A percentile compares a stretch with the other conserved stretches of the same genome.
These are phyloP conservation scores for Sarotherodon lohbergeri DNA, from an alignment of 2,113 vertebrate species.

Conservation along the genomic window DNA sequence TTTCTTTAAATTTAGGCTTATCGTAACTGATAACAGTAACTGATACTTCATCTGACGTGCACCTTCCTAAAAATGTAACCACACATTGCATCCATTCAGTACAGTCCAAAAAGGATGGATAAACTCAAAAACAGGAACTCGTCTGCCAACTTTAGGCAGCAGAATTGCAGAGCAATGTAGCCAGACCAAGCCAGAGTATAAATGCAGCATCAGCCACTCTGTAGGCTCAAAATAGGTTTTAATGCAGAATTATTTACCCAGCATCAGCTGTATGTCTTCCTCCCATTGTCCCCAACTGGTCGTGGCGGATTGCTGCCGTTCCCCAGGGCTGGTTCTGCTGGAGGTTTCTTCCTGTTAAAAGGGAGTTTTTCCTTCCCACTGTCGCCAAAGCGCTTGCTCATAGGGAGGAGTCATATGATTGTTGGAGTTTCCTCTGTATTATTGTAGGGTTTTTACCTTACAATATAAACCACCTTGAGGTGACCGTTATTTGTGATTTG, in stretches of 20 bases:
- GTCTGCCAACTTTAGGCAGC: neutral
- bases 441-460: neutral
- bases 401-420: neutral
- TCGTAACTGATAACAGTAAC: fast-evolving
- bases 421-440: neutral
- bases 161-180: fast-evolving
- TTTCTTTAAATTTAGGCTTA: neutral
- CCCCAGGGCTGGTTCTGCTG: neutral
- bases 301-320: fast-evolving
- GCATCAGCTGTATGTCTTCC: fast-evolving
- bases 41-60: fast-evolving
- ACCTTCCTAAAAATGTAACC: neutral
- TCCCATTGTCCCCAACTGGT: neutral
- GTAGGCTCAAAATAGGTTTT: neutral
- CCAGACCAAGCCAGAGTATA: neutral
- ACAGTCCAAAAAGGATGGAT: fast-evolving
- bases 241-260: neutral
- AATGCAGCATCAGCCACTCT: neutral
- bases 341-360: neutral
- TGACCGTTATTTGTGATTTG: neutral
- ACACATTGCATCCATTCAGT: neutral
- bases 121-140: neutral
- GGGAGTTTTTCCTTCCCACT: neutral
- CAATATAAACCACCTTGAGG: fast-evolving
- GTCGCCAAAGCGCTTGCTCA: fast-evolving